phyloP scores from a whole-genome alignment of 2,113 vertebrate species.

The Chloropsis cyanopogon region DNA sequence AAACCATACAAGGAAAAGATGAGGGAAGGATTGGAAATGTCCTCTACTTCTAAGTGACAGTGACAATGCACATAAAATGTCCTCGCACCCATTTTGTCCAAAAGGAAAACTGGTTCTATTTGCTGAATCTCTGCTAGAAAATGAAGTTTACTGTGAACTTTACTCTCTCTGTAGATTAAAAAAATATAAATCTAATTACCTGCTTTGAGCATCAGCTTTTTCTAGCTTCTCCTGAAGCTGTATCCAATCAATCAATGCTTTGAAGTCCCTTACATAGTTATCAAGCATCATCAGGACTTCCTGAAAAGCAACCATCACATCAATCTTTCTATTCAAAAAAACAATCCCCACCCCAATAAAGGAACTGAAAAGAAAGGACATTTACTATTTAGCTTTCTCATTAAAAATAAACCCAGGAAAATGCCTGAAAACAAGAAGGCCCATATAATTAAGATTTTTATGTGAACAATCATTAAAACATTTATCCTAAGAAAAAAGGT shows the following conservation, averaged over 20 bases:
- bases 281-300: conserved; percentile 99
- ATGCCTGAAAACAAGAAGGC: not conserved
- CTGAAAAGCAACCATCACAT: conserved; percentile 69
- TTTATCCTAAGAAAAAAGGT: not conserved
- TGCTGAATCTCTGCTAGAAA: not conserved
- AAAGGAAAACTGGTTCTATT: not conserved
- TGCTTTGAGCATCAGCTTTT: conserved; percentile 98
- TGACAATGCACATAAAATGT: not conserved
- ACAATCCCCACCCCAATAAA: not conserved
- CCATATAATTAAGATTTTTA: not conserved
- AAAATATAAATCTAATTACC: conserved; percentile 70
- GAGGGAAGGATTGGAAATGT: not conserved
- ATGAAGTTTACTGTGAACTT: not conserved
- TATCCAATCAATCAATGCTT: conserved; percentile 98
- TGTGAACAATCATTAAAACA: not conserved
- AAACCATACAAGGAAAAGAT: not conserved
- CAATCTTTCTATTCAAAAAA: not conserved
- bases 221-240: conserved; percentile 98
- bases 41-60: not conserved
- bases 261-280: conserved; percentile 98
- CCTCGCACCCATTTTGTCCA: not conserved
- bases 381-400: not conserved
- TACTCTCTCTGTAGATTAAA: not conserved
- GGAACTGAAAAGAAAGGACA: not conserved
- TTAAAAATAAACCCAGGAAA: not conserved